These are phyloP conservation scores for Trichomycterus rosablanca DNA, from an alignment of 2,113 vertebrate species.

Conservation along the genomic window DNA sequence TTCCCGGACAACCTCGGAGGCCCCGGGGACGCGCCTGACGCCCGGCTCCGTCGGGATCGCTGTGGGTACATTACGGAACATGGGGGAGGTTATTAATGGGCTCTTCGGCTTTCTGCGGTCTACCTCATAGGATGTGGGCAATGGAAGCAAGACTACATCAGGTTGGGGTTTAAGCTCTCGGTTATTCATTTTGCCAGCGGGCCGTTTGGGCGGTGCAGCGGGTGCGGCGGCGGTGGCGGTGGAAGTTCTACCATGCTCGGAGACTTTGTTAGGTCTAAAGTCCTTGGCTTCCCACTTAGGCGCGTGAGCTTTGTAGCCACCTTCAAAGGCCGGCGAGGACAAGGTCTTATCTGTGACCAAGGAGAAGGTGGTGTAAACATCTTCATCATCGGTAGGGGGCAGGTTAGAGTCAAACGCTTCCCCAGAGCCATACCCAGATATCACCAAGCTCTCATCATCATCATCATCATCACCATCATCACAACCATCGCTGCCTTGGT, in stretches of 20 bases:
- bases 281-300: conserved; percentile 95
- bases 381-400: conserved; percentile 99
- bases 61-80: conserved; percentile 99
- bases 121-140: conserved; percentile 99
- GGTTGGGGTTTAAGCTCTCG: conserved; percentile 97
- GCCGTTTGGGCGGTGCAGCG: conserved; percentile 90
- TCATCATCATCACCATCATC: conserved; percentile 99
- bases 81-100: conserved; percentile 99
- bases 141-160: conserved; percentile 95
- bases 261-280: conserved; percentile 98
- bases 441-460: conserved; percentile 99
- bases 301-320: conserved; percentile 96
- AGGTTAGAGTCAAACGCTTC: conserved; percentile 99
- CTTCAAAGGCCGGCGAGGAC: conserved; percentile 97
- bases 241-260: conserved; percentile 88
- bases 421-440: conserved; percentile 99
- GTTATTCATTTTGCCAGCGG: conserved; percentile 95
- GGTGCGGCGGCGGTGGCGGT: conserved; percentile 89
- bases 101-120: conserved; percentile 97
- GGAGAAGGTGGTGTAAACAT: conserved; percentile 99
- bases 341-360: conserved; percentile 99
- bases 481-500: conserved; percentile 99
- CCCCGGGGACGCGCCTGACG: conserved; percentile 96
- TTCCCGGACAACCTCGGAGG: conserved; percentile 98
- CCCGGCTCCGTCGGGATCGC: conserved; percentile 99